Evolutionary conservation across 2,888 invertebrate genomes (phyloP).

Genomic region (Agriopis marginaria): DNA sequence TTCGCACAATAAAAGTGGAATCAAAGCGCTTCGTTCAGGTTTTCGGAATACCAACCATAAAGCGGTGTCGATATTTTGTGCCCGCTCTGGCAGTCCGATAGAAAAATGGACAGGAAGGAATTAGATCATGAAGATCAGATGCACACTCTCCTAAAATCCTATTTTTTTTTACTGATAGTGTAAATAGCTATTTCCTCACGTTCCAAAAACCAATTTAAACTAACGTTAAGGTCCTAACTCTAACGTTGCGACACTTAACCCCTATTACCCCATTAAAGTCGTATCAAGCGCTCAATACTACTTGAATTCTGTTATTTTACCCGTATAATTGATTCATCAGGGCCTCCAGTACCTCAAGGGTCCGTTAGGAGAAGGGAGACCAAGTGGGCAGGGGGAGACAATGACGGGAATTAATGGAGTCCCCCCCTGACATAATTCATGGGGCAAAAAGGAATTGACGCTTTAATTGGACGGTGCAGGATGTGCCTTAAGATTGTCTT

Average conservation of each 20-base stretch:
- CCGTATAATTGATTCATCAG: constrained; percentile 57
- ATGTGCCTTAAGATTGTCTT: constrained; percentile 23
- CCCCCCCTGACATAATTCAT: constrained; percentile 53
- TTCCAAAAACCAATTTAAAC: constrained; percentile 13
- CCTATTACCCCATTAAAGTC: constrained; percentile 18
- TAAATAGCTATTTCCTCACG: background rate
- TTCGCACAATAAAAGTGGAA: no score
- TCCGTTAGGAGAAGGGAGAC: constrained; percentile 16
- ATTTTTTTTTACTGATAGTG: no score
- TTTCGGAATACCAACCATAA: no score
- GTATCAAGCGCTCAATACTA: constrained; percentile 26
- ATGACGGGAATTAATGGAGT: constrained; percentile 59
- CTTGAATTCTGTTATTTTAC: constrained; percentile 39
- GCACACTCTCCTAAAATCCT: no score
- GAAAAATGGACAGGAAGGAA: no score
- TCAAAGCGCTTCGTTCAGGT: no score
- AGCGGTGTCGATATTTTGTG: no score
- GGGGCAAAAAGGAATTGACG: constrained; percentile 47
- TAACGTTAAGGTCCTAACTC: background rate
- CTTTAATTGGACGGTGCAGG: constrained; percentile 30
- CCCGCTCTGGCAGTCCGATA: no score
- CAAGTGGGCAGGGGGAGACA: constrained; percentile 41
- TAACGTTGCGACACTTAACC: constrained; percentile 18
- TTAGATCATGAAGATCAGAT: no score
- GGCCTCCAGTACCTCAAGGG: constrained; percentile 42